Evolutionary conservation across 2,113 vertebrate species (phyloP), one percentile per base, ranked within the genome.

Genomic region (Zosterops pallidus): DNA sequence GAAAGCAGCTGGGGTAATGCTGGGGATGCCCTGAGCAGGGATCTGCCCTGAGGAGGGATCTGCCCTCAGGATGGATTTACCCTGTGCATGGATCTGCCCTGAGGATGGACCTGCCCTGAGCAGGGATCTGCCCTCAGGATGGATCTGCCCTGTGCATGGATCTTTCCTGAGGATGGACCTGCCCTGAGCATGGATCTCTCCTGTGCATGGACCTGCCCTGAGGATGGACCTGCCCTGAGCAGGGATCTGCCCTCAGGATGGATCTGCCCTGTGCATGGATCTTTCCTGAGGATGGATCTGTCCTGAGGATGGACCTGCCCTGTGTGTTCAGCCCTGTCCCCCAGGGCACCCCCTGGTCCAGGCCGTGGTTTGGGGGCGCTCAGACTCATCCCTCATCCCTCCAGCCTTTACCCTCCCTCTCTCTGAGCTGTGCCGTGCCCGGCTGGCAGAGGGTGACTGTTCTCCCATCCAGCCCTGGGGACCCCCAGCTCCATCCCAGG

Each of bases 391-490:
- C 41, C 24, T 14, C 12, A 14, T 29, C 46, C 41, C 24, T 14
- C 10, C 19, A 2, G 26, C 11, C 55, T 44, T 4, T 12, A 26
- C 50, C 11, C 23, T 50, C 74, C 22, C 56, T 1, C 0, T 3
- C 29, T 41, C 39, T 16, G 0, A n/a, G 35, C 86, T 5, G 65
- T 12, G 50, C 44, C 64, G 19, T 20, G 67, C 78, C 83, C 9
- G 0, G 24, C 7, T 44, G 77, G 41, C 33, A 35, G 41, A n/a
- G 15, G 15, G 15, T 21, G 22, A 5, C 60, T 5, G 0, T 3
- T 22, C 57, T 2, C 44, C 5, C 46, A 6, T 22, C 5, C 0
- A 39, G 37, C 46, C 84, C 0, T 0, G 8, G 35, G 22, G 23
- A 25, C 6, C 6, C 3, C 64, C 64, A 2, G 9, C 4, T 2